Base-by-base conservation (phyloP, 2,797 vertebrate species). In the Channa striata region DNA sequence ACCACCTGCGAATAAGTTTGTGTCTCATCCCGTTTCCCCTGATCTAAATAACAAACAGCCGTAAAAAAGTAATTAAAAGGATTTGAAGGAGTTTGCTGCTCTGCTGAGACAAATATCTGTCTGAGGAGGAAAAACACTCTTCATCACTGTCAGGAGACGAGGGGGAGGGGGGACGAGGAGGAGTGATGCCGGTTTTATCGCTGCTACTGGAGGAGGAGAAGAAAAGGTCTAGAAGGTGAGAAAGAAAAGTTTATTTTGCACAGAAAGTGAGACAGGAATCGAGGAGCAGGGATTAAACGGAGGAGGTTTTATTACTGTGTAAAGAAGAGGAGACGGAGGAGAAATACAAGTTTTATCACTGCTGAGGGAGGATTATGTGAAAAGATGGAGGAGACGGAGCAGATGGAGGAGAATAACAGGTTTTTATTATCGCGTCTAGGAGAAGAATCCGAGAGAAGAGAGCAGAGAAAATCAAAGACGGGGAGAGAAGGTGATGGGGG, bases 111-210 rank as follows among this genome's bases (percentile, higher is more conserved):
- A 81, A 82, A 87, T 34, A 58, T 33, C 64, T 58, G 73, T 74
- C 78, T 43, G 21, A 77, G 42, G 61, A 61, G 56, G 68, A 68
- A 81, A 86, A 75, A 85, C 78, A 58, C 82, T 78, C 71, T 87
- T 82, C 83, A 85, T 89, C 89, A 82, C 66, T 81, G 85, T 83
- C 85, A 77, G 77, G 42, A n/a, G 68, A 72, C 50, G 60, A 78
- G 49, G 68, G 69, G 67, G 68, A 77, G 51, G 49, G 74, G 66
- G 60, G 50, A 72, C 68, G 60, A 44, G 46, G 59, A 74, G 64
- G 66, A 76, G 66, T 25, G 61, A 64, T 59, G 62, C 39, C 25
- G 14, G 40, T 61, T 77, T 77, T 57, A 80, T 77, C 68, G 42
- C 17, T 8, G 37, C 54, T 0, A 19, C 20, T 44, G 21, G 72